phyloP scores from a whole-genome alignment of 2,113 vertebrate species.

The Glaucidium brasilianum region DNA sequence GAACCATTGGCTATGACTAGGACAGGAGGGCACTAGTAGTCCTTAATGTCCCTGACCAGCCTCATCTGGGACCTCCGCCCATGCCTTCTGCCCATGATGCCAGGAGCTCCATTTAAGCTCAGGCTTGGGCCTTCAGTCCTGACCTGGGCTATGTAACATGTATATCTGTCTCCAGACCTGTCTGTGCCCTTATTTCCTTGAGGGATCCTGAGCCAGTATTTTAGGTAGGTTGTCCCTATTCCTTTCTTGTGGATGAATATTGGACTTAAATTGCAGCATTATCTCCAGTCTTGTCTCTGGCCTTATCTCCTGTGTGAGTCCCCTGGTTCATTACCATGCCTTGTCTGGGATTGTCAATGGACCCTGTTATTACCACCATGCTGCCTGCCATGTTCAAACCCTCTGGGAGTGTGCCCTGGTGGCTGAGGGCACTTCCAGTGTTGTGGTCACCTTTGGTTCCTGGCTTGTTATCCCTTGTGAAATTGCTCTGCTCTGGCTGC shows the following conservation, averaged over 20 bases:
- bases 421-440: neutral
- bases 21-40: neutral
- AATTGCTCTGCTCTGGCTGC: neutral
- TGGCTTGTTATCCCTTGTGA: neutral
- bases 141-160: neutral
- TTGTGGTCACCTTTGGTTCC: neutral
- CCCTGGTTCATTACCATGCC: neutral
- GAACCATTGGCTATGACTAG: neutral
- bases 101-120: neutral
- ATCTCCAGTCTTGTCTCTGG: neutral
- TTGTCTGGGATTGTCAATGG: neutral
- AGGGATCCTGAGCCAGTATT: neutral
- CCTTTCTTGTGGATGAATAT: neutral
- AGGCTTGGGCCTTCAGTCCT: neutral
- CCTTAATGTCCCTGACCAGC: neutral
- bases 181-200: neutral
- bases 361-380: neutral
- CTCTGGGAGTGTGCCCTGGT: neutral
- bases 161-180: accelerated
- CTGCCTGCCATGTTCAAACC: accelerated
- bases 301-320: neutral
- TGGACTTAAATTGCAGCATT: neutral
- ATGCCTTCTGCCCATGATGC: neutral
- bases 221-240: neutral
- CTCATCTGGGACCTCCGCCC: neutral